Evolutionary conservation across 1,140 invertebrate species (phyloP).

Genomic region (Pseudomyrmex flavicornis): DNA sequence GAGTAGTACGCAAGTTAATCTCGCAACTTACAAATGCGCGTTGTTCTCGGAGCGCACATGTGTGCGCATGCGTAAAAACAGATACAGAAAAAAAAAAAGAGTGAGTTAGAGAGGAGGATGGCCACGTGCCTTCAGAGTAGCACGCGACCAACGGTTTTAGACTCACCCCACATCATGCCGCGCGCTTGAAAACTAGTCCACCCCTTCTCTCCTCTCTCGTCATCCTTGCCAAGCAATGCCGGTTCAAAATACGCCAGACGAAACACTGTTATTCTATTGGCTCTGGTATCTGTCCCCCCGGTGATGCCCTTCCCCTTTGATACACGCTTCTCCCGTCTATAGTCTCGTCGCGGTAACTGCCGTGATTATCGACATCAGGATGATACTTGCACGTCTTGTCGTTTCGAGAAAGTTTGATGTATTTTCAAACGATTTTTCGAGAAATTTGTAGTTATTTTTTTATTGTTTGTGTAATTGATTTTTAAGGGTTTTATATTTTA

Average conservation of each 20-base stretch:
- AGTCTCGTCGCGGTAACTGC: conserved; percentile 49
- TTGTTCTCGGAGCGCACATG: conserved; percentile 31
- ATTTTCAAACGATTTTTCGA: not conserved
- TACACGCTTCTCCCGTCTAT: conserved; percentile 42
- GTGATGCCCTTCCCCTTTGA: conserved; percentile 61
- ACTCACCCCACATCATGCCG: conserved; percentile 76
- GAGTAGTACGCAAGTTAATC: not conserved
- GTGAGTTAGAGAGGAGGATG: conserved; percentile 67
- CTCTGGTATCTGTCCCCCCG: conserved; percentile 72
- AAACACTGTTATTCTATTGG: conserved; percentile 84
- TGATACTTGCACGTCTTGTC: conserved; percentile 63
- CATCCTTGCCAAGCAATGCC: conserved; percentile 78
- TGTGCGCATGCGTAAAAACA: conserved; percentile 64
- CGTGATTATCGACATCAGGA: conserved; percentile 38
- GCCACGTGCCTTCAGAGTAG: conserved; percentile 81
- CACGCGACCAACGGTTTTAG: conserved; percentile 85
- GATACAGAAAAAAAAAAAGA: conserved; percentile 54
- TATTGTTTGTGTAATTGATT: too few species aligned
- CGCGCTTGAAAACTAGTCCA: conserved; percentile 81
- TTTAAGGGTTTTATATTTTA: too few species aligned
- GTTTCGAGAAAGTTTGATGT: not conserved
- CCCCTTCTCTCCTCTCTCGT: conserved; percentile 80
- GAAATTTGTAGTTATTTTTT: not conserved
- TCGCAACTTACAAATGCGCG: conserved; percentile 15
- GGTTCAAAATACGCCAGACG: conserved; percentile 80